phyloP scores from a whole-genome alignment of 2,113 vertebrate genomes.

The Phalacrocorax aristotelis region DNA sequence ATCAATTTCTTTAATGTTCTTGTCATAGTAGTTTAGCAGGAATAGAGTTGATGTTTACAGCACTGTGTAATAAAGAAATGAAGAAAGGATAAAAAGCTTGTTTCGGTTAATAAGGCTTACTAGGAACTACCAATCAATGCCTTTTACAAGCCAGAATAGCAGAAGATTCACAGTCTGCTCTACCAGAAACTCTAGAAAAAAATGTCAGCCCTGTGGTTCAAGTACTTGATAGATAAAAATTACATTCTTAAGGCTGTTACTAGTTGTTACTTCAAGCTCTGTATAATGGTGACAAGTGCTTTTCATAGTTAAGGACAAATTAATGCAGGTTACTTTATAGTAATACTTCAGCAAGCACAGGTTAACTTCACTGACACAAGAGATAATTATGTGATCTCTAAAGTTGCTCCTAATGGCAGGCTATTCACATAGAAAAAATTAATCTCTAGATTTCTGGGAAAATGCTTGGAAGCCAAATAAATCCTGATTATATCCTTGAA shows the following conservation, averaged over 20 bases:
- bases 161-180: background rate
- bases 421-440: background rate
- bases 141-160: background rate
- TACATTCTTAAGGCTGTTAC: background rate
- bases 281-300: background rate
- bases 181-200: background rate
- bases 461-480: constrained; percentile 24
- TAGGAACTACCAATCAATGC: background rate
- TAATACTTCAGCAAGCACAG: background rate
- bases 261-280: background rate
- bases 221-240: background rate
- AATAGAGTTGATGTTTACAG: background rate
- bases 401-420: background rate
- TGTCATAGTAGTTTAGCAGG: background rate
- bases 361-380: background rate
- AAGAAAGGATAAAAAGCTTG: background rate
- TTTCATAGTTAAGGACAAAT: background rate
- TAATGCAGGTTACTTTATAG: background rate
- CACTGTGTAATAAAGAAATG: background rate
- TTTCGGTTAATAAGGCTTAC: background rate
- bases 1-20: background rate
- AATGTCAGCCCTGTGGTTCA: background rate
- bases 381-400: background rate
- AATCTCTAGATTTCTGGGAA: background rate
- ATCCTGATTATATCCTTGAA: constrained; percentile 15